Evolutionary conservation across 2,113 vertebrate genomes (phyloP).

Genomic region (Danionella cerebrum): DNA sequence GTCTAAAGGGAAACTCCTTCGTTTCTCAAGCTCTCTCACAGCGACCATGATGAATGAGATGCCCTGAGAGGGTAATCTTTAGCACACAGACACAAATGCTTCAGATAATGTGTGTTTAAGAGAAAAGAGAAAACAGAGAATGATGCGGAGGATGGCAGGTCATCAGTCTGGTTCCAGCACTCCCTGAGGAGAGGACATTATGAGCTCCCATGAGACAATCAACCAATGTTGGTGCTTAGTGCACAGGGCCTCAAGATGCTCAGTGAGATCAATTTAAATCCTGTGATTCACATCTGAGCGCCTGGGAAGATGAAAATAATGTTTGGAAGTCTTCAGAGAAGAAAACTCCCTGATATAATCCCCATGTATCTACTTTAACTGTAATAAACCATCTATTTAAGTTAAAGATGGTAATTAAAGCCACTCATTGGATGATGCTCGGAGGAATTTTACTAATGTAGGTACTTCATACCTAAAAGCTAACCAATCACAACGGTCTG

Average conservation of each 20-base stretch:
- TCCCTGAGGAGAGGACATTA: conserved; percentile 7
- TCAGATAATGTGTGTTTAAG: conserved; percentile 13
- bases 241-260: neutral
- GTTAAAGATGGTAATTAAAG: no score
- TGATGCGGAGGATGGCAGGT: conserved; percentile 5
- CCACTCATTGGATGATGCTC: no score
- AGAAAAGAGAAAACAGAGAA: conserved; percentile 5
- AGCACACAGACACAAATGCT: neutral
- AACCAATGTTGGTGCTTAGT: neutral
- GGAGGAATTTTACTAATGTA: no score
- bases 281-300: neutral
- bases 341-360: no score
- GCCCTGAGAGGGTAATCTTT: conserved; percentile 3
- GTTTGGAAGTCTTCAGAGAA: no score
- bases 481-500: no score
- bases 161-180: neutral
- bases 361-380: no score
- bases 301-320: neutral
- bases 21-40: neutral
- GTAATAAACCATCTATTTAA: no score
- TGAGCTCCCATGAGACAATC: neutral
- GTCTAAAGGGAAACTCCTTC: neutral
- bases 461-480: no score
- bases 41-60: conserved; percentile 22
- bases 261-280: neutral